Base-by-base conservation (phyloP, 2,797 vertebrate genomes). In the Pelochelys cantorii region DNA sequence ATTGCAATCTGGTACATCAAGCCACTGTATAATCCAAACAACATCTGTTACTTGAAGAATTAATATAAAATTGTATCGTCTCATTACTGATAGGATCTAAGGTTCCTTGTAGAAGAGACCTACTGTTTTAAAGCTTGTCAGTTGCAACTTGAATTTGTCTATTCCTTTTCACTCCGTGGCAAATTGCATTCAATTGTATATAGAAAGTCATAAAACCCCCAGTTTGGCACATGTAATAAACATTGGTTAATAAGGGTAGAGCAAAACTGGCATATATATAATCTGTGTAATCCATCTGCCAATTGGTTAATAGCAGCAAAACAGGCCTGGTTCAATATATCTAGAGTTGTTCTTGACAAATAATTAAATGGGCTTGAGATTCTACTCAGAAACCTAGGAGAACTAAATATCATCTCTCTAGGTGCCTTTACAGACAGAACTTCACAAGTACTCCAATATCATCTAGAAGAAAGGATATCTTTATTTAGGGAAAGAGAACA, bases 1-100 rank as follows among this genome's bases (percentile, higher is more conserved):
- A 79, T 34, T 94, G 57, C 94, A 96, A 86, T 96, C 88, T 93
- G 90, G 77, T 93, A 31, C 83, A 96, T 23, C 75, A 91, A 96
- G 77, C 68, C 88, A 81, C 56, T 86, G 85, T 83, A 82, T 88
- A 95, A 95, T 93, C 84, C 87, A 96, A 96, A 97, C 90, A 89
- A 87, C 89, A 95, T 86, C 90, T 97, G 52, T 85, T 91, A 77
- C 68, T 90, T 59, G 4, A 91, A 22, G 85, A 65, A 42, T 77
- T 85, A 53, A 60, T 42, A 5, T 52, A 85, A 13, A 53, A 17
- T 85, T 92, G 87, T 75, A 71, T 27, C 48, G 48, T 65, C 18
- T 53, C 25, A 83, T 54, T 71, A 62, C 83, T 92, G 4, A 18
- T 80, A 59, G 93, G 42, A 3, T 14, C 3, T 71, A 81, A 88